Conservation (phyloP, 1,140 invertebrate genomes). For the Eupristina koningsbergeri region DNA sequence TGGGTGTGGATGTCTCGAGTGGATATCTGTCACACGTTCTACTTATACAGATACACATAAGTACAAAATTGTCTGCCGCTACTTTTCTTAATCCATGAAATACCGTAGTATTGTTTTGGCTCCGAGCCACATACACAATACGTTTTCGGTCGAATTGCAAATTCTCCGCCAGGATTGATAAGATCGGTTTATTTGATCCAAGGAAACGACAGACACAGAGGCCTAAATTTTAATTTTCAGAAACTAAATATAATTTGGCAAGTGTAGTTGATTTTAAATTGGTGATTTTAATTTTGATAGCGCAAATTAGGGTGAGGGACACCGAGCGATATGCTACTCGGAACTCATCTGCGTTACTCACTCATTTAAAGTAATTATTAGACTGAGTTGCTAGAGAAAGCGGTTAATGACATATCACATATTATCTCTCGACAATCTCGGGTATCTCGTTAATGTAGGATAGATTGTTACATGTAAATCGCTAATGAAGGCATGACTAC, state of each 20-base stretch:
- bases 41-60: conserved; percentile 57
- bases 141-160: background rate
- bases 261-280: too few species aligned
- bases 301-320: background rate
- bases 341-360: too few species aligned
- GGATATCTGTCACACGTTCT: conserved; percentile 54
- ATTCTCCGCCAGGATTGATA: too few species aligned
- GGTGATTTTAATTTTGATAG: too few species aligned
- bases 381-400: background rate
- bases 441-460: background rate
- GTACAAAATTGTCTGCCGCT: background rate
- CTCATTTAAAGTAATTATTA: background rate
- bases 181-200: too few species aligned
- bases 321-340: background rate
- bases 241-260: too few species aligned
- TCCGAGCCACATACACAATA: background rate
- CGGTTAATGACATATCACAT: background rate
- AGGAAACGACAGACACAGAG: too few species aligned
- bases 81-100: background rate
- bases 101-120: background rate
- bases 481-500: background rate
- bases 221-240: too few species aligned
- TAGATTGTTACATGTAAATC: background rate
- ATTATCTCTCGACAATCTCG: too few species aligned
- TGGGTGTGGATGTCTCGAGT: background rate